Conservation (phyloP, 2,113 vertebrate genomes). For the Madoqua kirkii region DNA sequence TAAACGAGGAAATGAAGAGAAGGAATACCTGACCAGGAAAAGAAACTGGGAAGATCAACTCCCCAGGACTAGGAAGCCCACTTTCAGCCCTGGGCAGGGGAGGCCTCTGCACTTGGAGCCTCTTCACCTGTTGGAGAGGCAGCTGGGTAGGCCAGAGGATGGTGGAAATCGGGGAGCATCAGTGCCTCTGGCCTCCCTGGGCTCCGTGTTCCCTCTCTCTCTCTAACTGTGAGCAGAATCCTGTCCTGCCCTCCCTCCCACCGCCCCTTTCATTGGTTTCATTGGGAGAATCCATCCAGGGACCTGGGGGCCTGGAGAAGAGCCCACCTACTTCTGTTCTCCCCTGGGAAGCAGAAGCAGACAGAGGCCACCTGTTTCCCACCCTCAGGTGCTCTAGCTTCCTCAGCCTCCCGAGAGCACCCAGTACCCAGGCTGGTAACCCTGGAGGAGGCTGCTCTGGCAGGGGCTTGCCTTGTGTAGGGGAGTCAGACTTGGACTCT, state of each 20-base stretch:
- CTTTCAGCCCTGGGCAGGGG: background rate
- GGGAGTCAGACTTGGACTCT: background rate
- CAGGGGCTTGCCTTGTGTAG: background rate
- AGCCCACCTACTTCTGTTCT: background rate
- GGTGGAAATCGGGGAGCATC: no score
- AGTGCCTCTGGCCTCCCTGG: background rate
- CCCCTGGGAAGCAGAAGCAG: background rate
- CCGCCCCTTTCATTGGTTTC: background rate
- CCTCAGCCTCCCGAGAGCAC: background rate
- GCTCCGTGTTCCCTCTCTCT: background rate
- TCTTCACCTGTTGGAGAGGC: background rate
- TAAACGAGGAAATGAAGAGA: background rate
- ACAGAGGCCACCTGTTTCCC: background rate
- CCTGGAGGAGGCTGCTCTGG: background rate
- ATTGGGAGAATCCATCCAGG: background rate
- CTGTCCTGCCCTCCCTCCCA: background rate
- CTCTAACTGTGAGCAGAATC: background rate
- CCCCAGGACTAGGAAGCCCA: background rate
- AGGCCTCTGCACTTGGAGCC: background rate
- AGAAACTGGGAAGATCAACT: background rate
- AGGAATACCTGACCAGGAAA: background rate
- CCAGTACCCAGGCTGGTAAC: background rate
- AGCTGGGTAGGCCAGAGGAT: conserved; percentile 29
- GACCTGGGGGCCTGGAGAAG: background rate
- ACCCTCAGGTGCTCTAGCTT: background rate